Base-by-base conservation (phyloP, 2,797 vertebrate genomes). In the Onychomys leucogaster region DNA sequence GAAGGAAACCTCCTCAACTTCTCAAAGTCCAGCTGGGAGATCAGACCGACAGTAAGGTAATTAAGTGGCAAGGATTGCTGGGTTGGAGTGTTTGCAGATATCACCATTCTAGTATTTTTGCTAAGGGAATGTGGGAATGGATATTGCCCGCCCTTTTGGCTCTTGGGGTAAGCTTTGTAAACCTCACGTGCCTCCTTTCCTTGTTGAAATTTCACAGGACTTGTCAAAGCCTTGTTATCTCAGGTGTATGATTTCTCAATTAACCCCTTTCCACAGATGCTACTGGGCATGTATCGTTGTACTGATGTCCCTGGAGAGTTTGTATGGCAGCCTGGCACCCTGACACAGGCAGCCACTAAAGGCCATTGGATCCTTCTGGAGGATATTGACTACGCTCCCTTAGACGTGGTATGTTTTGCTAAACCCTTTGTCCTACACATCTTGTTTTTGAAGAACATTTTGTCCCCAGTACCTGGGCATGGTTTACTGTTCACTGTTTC, bases 31-130 rank as follows among this genome's bases (percentile, higher is more conserved):
- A 99, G 69, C 99, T 99, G 41, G 99, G 99, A 75, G 99, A 99
- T 99, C 99, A 99, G 93, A 99, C 99, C 0, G 99, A 99, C 97
- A 99, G 99, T 98, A 99, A 99, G 99, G 99, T 99, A 98, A 99
- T 94, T 87, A 90, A 94, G 92, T 86, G 65, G 29, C 87, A 96
- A 46, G 19, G 92, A 77, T 82, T 90, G 19, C 10, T 92, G 67
- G 17, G 1, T 96, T 96, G 63, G 3, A 8, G 27, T 95, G 46
- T 37, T 94, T 95, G 13, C 90, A 76, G 43, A 83, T 82, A 32
- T 57, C 86, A 83, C 4, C 25, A 46, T 89, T 92, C 12, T 77
- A 82, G 67, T 92, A 17, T 71, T 96, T 49, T 61, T 97, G 91
- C 96, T 97, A 59, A 90, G 5, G 29, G 69, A 82, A 29, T 32